Conservation (phyloP, 2,888 invertebrate species). For the Chloroclysta siterata region DNA sequence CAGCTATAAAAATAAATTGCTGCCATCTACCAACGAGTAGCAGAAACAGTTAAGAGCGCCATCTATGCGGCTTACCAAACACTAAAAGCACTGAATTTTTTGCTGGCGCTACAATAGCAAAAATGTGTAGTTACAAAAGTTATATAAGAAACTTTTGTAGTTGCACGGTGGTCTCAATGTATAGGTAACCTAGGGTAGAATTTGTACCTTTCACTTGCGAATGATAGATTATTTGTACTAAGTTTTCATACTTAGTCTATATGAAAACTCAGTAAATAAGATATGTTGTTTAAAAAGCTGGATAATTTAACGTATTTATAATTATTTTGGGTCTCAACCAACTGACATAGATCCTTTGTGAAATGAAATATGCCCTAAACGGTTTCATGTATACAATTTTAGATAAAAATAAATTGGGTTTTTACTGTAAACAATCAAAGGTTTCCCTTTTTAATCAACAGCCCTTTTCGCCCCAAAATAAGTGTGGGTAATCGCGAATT, state of each 20-base stretch:
- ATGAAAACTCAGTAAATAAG: too few relatives aligned
- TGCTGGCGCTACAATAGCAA: slow-evolving; percentile 28
- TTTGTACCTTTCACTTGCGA: too few relatives aligned
- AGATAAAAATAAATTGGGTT: slow-evolving; percentile 1
- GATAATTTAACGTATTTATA: too few relatives aligned
- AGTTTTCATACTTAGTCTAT: too few relatives aligned
- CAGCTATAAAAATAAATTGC: too few relatives aligned
- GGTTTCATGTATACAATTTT: too few relatives aligned
- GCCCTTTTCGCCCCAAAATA: slow-evolving; percentile 8
- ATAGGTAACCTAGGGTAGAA: too few relatives aligned
- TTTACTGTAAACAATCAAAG: not conserved
- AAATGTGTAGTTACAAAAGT: slow-evolving; percentile 1
- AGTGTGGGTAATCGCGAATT: slow-evolving; percentile 18
- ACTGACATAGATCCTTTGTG: too few relatives aligned
- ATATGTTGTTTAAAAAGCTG: too few relatives aligned
- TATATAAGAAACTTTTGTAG: slow-evolving; percentile 5
- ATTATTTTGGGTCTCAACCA: too few relatives aligned
- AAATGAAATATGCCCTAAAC: too few relatives aligned
- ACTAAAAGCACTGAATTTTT: slow-evolving; percentile 20
- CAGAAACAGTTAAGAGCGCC: slow-evolving; percentile 51
- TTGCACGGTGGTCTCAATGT: not conserved
- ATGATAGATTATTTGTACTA: too few relatives aligned
- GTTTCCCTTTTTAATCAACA: slow-evolving; percentile 18
- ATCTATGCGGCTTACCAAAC: slow-evolving; percentile 48
- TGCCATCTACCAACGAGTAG: slow-evolving; percentile 64